phyloP scores from a whole-genome alignment of 1,140 invertebrate species.

The Orchestia grillus region DNA sequence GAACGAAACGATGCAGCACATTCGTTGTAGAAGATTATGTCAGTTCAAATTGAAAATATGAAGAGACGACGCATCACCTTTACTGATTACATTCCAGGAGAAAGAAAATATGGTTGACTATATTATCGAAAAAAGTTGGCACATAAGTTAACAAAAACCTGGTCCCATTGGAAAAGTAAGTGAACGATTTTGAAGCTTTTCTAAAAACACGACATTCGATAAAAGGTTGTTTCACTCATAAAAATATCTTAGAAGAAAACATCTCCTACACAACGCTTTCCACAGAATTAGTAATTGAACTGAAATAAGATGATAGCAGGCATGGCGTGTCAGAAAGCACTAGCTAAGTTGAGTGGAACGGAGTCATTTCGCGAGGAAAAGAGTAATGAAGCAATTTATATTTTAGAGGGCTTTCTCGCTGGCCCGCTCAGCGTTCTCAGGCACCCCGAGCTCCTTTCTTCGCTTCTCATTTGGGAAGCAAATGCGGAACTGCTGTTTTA shows the following conservation, averaged over 20 bases:
- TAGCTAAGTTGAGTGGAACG: background rate
- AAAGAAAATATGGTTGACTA: no score
- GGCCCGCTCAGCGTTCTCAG: background rate
- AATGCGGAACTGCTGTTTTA: conserved; percentile 24
- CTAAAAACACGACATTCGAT: background rate
- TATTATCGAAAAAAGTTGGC: background rate
- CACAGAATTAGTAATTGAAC: background rate
- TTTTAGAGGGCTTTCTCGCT: conserved; percentile 27
- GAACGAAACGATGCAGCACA: background rate
- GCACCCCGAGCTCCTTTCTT: conserved; percentile 2
- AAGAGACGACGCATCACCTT: no score
- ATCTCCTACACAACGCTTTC: background rate
- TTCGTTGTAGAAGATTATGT: no score
- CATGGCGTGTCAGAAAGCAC: background rate
- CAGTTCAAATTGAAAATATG: no score
- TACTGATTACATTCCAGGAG: no score
- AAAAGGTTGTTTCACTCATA: background rate
- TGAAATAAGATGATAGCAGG: background rate
- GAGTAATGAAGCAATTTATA: conserved; percentile 50
- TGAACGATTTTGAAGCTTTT: background rate
- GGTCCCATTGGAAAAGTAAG: background rate
- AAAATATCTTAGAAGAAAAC: background rate
- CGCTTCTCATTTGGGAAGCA: conserved; percentile 41
- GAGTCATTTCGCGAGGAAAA: background rate
- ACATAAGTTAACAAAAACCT: background rate